phyloP scores from a whole-genome alignment of 2,113 vertebrate genomes.

The Dicentrarchus labrax region DNA sequence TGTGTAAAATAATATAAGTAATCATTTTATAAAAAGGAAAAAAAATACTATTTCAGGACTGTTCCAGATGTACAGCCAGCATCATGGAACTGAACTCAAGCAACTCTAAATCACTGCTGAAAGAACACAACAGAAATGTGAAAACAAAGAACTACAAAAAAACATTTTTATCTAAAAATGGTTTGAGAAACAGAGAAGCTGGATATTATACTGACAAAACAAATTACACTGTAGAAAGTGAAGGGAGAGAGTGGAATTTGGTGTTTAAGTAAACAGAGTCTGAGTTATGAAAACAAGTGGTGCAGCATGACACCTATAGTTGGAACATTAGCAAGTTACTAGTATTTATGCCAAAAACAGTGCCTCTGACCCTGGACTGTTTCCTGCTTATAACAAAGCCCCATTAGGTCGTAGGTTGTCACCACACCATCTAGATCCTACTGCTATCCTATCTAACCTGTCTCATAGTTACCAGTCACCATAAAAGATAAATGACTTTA shows the following conservation, averaged over 20 bases:
- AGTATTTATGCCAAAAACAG: conserved; percentile 8
- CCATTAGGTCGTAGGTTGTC: conserved; percentile 3
- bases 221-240: too few species aligned
- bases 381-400: conserved; percentile 13
- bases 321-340: background rate
- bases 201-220: too few species aligned
- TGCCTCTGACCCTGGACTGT: background rate
- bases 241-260: background rate
- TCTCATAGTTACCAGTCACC: background rate
- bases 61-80: background rate
- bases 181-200: background rate
- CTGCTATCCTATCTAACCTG: background rate
- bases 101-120: background rate
- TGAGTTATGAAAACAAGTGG: background rate
- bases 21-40: background rate
- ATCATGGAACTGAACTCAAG: background rate
- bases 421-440: conserved; percentile 13
- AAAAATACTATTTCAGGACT: background rate
- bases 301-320: background rate
- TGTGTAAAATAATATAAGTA: background rate
- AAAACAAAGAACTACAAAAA: background rate
- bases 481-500: background rate
- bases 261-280: background rate
- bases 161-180: background rate
- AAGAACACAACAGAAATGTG: background rate